Base-by-base conservation (phyloP, 2,113 vertebrate species). In the Ceratotherium simum region DNA sequence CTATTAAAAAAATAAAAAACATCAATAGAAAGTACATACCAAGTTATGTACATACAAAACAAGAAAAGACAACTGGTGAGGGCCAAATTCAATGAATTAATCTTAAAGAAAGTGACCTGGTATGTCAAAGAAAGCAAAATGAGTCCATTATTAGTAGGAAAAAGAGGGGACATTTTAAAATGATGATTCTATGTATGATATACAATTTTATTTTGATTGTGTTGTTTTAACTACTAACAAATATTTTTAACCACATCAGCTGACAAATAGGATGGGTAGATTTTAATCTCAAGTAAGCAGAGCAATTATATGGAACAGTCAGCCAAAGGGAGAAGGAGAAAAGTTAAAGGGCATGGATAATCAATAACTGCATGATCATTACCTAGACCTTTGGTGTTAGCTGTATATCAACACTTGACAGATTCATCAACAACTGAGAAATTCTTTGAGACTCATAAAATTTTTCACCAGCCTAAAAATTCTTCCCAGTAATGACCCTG, bases 271-370 rank as follows among this genome's bases (percentile, higher is more conserved):
- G 60, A 46, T 78, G 67, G 60, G 31, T 72, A 36, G 42, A 46
- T 92, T 92, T 78, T 70, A 76, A 90, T 16, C 85, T 33, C 42
- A 91, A 96, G 72, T 67, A 80, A 96, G 8, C 58, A 54, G 67
- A 95, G 42, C 33, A 65, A 56, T 86, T 81, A 14, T 42, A 72
- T 86, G 36, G n/a, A 33, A 18, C 46, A 69, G 20, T 72, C 67
- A 39, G 25, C 20, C 51, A 56, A 90, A 80, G 13, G 14, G 5
- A 48, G 12, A 20, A 60, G 36, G 62, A 54, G 51, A 78, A 54
- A 58, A 64, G 2, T 42, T 51, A 14, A 94, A 65, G 62, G 16
- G 6, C 10, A 8, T 31, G 6, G 60, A 21, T 56, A 79, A 91
- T 76, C 51, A 2, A 25, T 75, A 81, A 73, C 10, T 11, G 2